These are phyloP conservation scores for Sminthurides aquaticus DNA, from an alignment of 2,888 invertebrate species.

Conservation along the genomic window DNA sequence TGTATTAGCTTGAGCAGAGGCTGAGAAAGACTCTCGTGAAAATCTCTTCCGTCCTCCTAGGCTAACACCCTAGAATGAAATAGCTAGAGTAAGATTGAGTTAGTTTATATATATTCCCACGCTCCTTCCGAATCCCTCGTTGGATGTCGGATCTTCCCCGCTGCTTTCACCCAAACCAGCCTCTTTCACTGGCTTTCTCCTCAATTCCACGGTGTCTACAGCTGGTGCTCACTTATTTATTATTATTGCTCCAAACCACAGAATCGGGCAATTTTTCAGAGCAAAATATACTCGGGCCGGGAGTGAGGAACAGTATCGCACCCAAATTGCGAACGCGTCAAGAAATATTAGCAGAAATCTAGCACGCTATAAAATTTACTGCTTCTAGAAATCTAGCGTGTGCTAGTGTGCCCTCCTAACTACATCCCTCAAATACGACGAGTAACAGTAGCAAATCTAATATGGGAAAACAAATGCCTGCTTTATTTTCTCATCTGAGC, in stretches of 20 bases:
- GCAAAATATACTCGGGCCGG: not conserved
- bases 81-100: not conserved
- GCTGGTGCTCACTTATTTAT: not conserved
- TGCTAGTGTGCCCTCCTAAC: too few relatives aligned
- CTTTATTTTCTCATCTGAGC: too few relatives aligned
- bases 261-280: not conserved
- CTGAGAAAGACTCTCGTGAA: constrained; percentile 67
- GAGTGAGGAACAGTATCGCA: not conserved
- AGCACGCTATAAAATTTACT: not conserved
- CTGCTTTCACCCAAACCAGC: not conserved
- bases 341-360: not conserved
- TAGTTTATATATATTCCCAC: too few relatives aligned
- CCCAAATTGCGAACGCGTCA: not conserved
- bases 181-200: not conserved
- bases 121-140: too few relatives aligned
- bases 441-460: too few relatives aligned
- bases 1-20: constrained; percentile 48
- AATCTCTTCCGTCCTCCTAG: constrained; percentile 47
- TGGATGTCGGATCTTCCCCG: too few relatives aligned
- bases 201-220: too few relatives aligned
- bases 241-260: not conserved
- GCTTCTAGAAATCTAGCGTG: too few relatives aligned
- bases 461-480: too few relatives aligned
- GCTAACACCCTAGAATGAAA: constrained; percentile 38
- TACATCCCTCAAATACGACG: too few relatives aligned